These are phyloP conservation scores for Castor canadensis DNA, from an alignment of 2,113 vertebrate genomes.

Conservation along the genomic window DNA sequence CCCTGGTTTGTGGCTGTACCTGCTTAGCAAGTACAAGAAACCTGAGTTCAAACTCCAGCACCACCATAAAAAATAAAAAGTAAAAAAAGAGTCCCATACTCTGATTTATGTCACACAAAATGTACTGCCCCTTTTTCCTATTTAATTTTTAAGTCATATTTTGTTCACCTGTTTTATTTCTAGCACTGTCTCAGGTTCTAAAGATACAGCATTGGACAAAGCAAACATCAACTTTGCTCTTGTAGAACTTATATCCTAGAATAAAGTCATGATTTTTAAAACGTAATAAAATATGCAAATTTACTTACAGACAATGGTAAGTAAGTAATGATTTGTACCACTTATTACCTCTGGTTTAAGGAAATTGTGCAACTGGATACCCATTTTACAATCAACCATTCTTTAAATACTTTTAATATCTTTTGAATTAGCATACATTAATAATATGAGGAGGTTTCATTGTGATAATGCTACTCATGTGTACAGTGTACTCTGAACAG, in stretches of 20 bases:
- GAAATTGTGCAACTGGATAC: neutral
- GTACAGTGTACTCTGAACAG: no score
- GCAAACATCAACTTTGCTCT: neutral
- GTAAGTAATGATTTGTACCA: neutral
- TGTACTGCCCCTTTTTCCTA: neutral
- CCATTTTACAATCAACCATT: neutral
- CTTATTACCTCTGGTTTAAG: neutral
- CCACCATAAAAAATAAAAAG: no score
- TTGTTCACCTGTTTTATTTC: neutral
- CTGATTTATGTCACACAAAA: neutral
- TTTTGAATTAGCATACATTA: no score
- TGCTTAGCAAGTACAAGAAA: no score
- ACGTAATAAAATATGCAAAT: neutral
- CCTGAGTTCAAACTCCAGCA: no score
- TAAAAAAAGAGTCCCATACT: no score
- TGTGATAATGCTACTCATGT: no score
- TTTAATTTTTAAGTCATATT: neutral
- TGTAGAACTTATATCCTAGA: neutral
- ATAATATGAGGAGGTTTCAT: no score
- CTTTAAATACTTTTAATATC: neutral
- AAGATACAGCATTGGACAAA: neutral
- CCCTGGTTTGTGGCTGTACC: no score
- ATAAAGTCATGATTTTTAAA: neutral
- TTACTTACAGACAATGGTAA: neutral
- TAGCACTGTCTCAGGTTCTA: neutral